These are phyloP conservation scores for Adelges cooleyi DNA, from an alignment of 1,140 invertebrate genomes.

Conservation along the genomic window DNA sequence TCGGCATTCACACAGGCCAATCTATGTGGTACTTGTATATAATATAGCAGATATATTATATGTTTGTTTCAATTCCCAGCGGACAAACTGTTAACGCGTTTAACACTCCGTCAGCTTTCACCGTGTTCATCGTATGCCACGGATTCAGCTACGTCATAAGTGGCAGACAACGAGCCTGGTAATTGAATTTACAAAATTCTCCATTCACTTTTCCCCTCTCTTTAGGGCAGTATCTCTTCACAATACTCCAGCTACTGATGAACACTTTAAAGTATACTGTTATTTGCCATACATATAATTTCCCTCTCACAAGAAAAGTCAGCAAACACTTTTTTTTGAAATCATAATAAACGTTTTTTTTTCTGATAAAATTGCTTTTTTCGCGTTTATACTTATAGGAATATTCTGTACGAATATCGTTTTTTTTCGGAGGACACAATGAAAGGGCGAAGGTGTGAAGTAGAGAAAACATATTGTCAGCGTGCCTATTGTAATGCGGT, in stretches of 20 bases:
- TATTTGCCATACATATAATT: no score
- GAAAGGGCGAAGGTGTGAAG: conserved; percentile 5
- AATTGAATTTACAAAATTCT: conserved; percentile 19
- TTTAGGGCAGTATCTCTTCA: not conserved
- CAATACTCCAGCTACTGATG: no score
- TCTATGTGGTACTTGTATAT: not conserved
- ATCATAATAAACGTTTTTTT: no score
- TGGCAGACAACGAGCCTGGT: conserved; percentile 11
- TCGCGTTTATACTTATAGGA: no score
- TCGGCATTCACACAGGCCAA: conserved; percentile 1
- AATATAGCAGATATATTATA: not conserved
- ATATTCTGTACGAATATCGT: no score
- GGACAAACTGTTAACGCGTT: conserved; percentile 13
- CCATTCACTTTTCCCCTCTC: not conserved
- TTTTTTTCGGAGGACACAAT: not conserved
- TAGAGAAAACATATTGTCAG: conserved; percentile 19
- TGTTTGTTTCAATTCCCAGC: conserved; percentile 11
- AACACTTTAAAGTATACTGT: no score
- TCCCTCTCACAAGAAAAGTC: no score
- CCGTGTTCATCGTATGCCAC: not conserved
- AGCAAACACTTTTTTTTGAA: no score
- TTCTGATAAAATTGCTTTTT: no score
- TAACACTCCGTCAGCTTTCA: conserved; percentile 22
- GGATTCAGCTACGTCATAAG: conserved; percentile 19
- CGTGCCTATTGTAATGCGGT: conserved; percentile 2